Evolutionary conservation across 2,797 vertebrate genomes (phyloP), one percentile per base, ranked within the genome.

Genomic region (Pseudochaenichthys georgianus): DNA sequence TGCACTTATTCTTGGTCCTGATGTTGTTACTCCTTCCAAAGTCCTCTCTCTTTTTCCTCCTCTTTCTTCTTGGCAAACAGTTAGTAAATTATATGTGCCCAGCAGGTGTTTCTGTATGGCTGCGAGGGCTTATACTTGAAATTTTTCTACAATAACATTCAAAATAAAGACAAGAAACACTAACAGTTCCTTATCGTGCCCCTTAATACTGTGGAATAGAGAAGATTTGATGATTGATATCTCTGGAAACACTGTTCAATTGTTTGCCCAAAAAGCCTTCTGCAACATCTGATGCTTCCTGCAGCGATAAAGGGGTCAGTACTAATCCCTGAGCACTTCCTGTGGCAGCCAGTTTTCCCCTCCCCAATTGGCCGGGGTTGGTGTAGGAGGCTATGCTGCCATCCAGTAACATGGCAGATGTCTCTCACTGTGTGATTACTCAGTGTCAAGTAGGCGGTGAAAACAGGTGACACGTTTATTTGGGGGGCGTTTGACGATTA

Each of bases 371-470:
- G 75, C 68, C 16, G 45, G 16, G 9, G 43, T 6, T 63, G 46
- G 59, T 74, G 75, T 65, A 50, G 81, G 84, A 75, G 50, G 72
- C 70, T 2, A 62, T 63, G 0, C 34, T 17, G 55, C 58, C 86
- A 68, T 88, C 84, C 84, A 71, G 73, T 78, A 82, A 72, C 70
- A 71, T 61, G 86, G 82, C 84, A 87, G 90, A 89, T 88, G 89
- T 88, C 86, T 87, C 88, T 88, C 81, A 73, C 85, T 77, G 82
- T 77, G 85, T 13, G 81, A 87, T 90, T 90, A 92, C 83, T 94
- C 93, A 92, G 87, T 66, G 87, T 84, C 79, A 88, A 81, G 92
- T 94, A 73, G 92, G 93, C 85, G 91, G 88, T 85, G 82, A 87
- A 81, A 93, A 85, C 85, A 89, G 88, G 87, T 83, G 89, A 89